A percentile compares a stretch with the other conserved stretches of the same genome.
Evolutionary conservation across 2,888 invertebrate species (phyloP).

Genomic region (Acleris laterana): DNA sequence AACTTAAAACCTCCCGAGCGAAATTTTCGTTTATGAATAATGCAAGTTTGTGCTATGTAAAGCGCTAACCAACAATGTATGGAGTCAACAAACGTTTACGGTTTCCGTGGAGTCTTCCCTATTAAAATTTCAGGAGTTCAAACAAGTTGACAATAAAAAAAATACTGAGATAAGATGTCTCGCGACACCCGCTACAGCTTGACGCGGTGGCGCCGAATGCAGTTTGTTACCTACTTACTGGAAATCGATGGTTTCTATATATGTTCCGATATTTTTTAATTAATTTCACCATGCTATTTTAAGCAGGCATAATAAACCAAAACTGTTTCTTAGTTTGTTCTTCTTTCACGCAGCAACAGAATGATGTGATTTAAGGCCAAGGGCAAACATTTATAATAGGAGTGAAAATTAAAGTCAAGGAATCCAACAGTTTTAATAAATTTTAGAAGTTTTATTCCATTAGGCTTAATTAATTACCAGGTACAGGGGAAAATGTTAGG

Average conservation of each 20-base stretch:
- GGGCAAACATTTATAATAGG: no score
- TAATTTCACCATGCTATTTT: no score
- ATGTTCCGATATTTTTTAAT: background rate
- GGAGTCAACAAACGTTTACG: constrained; percentile 52
- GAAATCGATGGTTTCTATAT: background rate
- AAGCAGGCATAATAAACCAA: no score
- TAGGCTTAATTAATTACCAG: no score
- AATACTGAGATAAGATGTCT: constrained; percentile 53
- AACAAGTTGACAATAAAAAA: constrained; percentile 59
- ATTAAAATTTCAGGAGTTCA: constrained; percentile 57
- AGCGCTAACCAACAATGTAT: constrained; percentile 49
- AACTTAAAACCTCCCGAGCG: constrained; percentile 33
- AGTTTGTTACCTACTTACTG: background rate
- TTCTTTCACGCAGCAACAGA: no score
- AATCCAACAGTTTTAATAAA: no score
- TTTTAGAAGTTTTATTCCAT: no score
- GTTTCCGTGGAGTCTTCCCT: constrained; percentile 47
- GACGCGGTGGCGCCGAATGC: background rate
- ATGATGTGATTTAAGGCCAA: no score
- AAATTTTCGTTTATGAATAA: constrained; percentile 38
- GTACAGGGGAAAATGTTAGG: no score
- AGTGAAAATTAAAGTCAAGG: no score
- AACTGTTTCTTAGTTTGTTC: no score
- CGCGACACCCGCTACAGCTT: constrained; percentile 29
- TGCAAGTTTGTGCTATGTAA: constrained; percentile 38